phyloP scores from a whole-genome alignment of 2,888 invertebrate genomes.

The Leistus spinibarbis region DNA sequence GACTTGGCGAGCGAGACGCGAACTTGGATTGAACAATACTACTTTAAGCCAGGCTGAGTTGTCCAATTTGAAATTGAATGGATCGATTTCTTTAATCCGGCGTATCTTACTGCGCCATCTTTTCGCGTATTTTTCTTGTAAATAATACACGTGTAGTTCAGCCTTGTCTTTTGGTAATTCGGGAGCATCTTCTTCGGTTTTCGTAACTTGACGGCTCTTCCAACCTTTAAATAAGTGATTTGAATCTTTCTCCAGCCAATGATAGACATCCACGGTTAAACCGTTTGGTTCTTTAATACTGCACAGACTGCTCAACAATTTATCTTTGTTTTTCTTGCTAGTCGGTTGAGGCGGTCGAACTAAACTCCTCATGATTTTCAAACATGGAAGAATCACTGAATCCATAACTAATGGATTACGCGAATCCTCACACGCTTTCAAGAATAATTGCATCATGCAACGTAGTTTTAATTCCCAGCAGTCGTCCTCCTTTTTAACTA shows the following conservation, averaged over 20 bases:
- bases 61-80: conserved; percentile 66
- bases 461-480: conserved; percentile 94
- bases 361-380: conserved; percentile 86
- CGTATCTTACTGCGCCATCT: conserved; percentile 65
- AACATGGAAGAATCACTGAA: conserved; percentile 89
- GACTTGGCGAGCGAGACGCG: conserved; percentile 84
- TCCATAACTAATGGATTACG: conserved; percentile 88
- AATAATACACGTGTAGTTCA: conserved; percentile 58
- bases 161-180: conserved; percentile 48
- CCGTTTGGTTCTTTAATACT: conserved; percentile 60
- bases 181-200: conserved; percentile 51
- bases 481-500: conserved; percentile 90
- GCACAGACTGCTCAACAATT: conserved; percentile 28
- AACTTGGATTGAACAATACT: conserved; percentile 92
- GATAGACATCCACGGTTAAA: conserved; percentile 72
- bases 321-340: conserved; percentile 62
- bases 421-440: conserved; percentile 76
- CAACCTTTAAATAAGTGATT: conserved; percentile 74
- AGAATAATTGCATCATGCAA: conserved; percentile 86
- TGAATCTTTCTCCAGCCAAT: conserved; percentile 75
- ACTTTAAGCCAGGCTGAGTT: conserved; percentile 86
- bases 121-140: conserved; percentile 76
- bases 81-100: conserved; percentile 52
- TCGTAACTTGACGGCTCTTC: conserved; percentile 68
- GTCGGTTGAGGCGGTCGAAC: conserved; percentile 70